Conservation (phyloP, 2,113 vertebrate genomes). For the Hippocampus barbouri region DNA sequence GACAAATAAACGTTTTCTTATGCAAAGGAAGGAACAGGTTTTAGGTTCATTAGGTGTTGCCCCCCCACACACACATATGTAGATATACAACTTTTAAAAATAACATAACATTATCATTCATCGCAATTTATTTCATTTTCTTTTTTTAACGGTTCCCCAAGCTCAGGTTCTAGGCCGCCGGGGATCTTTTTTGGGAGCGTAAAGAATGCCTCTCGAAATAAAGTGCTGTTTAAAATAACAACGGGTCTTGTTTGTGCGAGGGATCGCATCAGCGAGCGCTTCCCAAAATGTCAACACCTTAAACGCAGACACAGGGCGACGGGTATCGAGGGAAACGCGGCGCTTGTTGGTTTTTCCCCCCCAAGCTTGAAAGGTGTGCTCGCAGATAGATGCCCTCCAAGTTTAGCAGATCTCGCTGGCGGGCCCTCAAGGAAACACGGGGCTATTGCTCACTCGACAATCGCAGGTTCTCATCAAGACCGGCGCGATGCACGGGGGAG, state of each 20-base stretch:
- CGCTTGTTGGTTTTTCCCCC: constrained; percentile 30
- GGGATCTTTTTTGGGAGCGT: constrained; percentile 17
- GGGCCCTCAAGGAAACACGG: constrained; percentile 43
- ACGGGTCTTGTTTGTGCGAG: not conserved
- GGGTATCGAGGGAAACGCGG: constrained; percentile 28
- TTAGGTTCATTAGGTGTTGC: not conserved
- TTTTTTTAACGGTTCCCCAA: not conserved
- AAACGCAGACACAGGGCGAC: constrained; percentile 41
- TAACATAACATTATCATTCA: not conserved
- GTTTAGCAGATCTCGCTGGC: constrained; percentile 41
- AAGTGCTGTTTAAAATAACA: constrained; percentile 24
- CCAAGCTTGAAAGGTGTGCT: constrained; percentile 52
- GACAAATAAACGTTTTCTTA: no score
- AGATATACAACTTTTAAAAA: not conserved
- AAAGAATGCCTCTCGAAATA: constrained; percentile 31
- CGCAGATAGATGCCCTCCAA: constrained; percentile 51
- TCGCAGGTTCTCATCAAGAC: constrained; percentile 58
- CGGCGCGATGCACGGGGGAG: constrained; percentile 32
- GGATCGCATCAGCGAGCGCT: constrained; percentile 4
- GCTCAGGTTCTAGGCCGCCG: not conserved
- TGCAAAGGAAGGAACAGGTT: not conserved
- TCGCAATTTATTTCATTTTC: not conserved
- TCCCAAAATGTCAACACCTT: constrained; percentile 30
- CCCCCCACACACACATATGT: not conserved
- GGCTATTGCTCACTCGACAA: constrained; percentile 50